Base-by-base conservation (phyloP, 2,113 vertebrate species). In the Macaca mulatta region DNA sequence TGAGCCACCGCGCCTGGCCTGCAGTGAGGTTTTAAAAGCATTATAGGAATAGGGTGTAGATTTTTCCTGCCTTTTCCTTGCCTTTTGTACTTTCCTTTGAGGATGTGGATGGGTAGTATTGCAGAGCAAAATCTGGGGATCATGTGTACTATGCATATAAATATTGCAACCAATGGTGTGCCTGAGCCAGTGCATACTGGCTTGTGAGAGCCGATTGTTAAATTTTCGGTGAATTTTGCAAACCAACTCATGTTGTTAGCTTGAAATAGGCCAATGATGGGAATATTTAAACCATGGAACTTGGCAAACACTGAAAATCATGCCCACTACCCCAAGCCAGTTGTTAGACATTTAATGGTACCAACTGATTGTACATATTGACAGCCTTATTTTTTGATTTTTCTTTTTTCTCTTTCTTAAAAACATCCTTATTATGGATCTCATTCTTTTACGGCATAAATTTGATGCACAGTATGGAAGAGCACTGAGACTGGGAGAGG, bases 241-340 rank as follows among this genome's bases (percentile, higher is more conserved):
- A 72, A 77, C 8, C 18, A 59, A 50, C 81, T 82, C 43, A 70
- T 82, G 40, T 94, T 81, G 6, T 86, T 95, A 94, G 23, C 52
- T 70, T 74, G 25, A 79, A 91, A 48, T 84, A 96, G 77, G 38
- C 69, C 17, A 10, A 75, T 57, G 6, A 38, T 87, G 70, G 82
- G 50, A 94, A 4, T 94, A 75, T 88, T 90, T 88, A 95, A 96
- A 35, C 35, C 27, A 25, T 79, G 18, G 55, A 95, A 67, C 45
- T 43, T 45, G 86, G 32, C n/a, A 94, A 86, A 82, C 89, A 95
- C 27, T 93, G 67, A 72, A 95, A 91, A 81, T 94, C 32, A 89
- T 27, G 5, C 43, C 55, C 35, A 43, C 25, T 6, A 75, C 43
- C 16, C 38, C 12, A 81, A 70, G 20, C 50, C 10, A 3, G 20